Percentiles rank a stretch among this genome's conserved stretches.
These are phyloP conservation scores for Philereme transversata DNA, from an alignment of 2,888 invertebrate genomes.

Conservation along the genomic window DNA sequence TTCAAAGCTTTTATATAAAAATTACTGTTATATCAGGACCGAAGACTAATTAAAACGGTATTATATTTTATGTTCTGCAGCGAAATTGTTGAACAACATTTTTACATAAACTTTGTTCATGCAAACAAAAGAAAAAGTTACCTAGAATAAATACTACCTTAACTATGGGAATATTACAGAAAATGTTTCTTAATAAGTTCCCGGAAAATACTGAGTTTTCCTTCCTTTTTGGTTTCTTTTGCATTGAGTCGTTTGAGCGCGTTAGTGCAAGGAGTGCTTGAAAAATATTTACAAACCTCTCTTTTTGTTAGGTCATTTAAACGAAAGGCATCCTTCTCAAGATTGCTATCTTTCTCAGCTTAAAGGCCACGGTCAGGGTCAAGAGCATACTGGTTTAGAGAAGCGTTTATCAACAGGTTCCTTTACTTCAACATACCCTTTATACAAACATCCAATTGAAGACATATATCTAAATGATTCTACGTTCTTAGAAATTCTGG, in stretches of 20 bases:
- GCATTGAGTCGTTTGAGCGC: not conserved
- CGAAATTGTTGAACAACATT: conserved; percentile 6
- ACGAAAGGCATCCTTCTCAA: not conserved
- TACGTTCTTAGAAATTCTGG: too few relatives aligned
- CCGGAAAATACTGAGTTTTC: conserved; percentile 12
- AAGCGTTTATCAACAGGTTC: not conserved
- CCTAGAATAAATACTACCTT: conserved; percentile 9
- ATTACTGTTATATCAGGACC: too few relatives aligned
- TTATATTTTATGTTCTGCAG: not conserved
- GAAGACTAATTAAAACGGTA: too few relatives aligned
- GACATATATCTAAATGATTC: too few relatives aligned
- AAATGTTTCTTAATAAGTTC: conserved; percentile 16
- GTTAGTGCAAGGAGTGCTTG: not conserved
- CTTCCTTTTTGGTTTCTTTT: conserved; percentile 3
- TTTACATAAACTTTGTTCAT: conserved; percentile 12
- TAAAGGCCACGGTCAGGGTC: conserved; percentile 5
- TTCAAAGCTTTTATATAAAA: too few relatives aligned
- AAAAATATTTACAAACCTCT: too few relatives aligned
- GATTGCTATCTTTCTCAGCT: conserved; percentile 7
- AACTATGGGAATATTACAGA: not conserved
- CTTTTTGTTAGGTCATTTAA: not conserved
- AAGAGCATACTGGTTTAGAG: not conserved
- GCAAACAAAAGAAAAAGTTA: conserved; percentile 10
- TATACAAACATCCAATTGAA: too few relatives aligned
- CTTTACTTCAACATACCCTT: too few relatives aligned